Percentiles rank a stretch among this genome's conserved stretches.
Evolutionary conservation across 2,113 vertebrate species (phyloP).

Genomic region (Myiozetetes cayanensis): DNA sequence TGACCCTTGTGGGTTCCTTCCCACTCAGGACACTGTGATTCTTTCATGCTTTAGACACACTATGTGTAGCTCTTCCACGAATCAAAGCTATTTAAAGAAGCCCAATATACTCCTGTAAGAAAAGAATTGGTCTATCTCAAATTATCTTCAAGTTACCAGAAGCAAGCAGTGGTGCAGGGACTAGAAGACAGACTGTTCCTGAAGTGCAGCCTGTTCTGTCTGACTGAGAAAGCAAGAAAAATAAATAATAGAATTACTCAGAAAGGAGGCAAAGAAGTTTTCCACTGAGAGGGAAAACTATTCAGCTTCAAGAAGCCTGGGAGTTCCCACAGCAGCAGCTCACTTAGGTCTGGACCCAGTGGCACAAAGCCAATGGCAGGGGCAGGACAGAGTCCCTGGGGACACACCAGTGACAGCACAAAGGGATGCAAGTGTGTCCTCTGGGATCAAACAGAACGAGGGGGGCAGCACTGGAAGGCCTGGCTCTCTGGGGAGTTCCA

Average conservation of each 20-base stretch:
- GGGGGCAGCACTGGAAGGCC: neutral
- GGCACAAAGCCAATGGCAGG: neutral
- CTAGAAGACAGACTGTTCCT: neutral
- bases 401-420: neutral
- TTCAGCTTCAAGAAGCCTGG: neutral
- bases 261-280: neutral
- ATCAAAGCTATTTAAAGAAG: neutral
- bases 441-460: neutral
- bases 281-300: neutral
- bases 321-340: neutral
- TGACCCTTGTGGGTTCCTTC: neutral
- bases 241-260: neutral
- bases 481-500: neutral
- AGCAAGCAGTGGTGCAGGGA: neutral
- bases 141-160: neutral
- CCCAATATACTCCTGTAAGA: neutral
- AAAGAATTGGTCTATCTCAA: neutral
- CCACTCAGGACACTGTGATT: neutral
- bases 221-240: neutral
- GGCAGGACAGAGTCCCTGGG: neutral
- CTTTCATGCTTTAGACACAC: neutral
- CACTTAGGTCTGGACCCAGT: neutral
- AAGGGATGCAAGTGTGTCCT: fast-evolving
- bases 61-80: neutral
- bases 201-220: neutral